Conservation (phyloP, 1,140 invertebrate species). For the Ips nitidus region DNA sequence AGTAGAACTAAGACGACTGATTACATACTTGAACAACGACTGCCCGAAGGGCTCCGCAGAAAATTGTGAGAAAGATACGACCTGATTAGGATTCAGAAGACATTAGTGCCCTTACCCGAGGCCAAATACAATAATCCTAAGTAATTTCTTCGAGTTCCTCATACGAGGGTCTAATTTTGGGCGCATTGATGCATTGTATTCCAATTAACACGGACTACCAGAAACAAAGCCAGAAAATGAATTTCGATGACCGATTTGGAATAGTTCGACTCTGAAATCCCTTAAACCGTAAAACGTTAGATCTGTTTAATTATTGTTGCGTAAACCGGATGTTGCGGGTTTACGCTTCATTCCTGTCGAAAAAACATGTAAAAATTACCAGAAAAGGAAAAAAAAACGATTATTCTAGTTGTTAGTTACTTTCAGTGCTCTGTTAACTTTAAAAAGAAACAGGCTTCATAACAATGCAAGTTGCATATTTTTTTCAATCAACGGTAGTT, state of each 20-base stretch:
- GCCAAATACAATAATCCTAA: slow-evolving; percentile 25
- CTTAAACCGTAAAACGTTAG: slow-evolving; percentile 9
- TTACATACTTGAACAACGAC: slow-evolving; percentile 14
- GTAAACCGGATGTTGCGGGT: slow-evolving; percentile 8
- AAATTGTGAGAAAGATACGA: slow-evolving; percentile 29
- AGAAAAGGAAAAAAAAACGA: too few species aligned
- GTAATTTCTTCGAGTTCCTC: slow-evolving; percentile 16
- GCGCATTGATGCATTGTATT: neutral
- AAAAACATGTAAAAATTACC: too few species aligned
- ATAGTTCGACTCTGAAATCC: neutral
- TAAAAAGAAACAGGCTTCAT: too few species aligned
- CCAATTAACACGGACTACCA: neutral
- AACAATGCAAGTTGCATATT: too few species aligned
- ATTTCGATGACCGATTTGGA: slow-evolving; percentile 1
- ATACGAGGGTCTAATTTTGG: slow-evolving; percentile 3
- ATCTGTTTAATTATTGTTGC: slow-evolving; percentile 6
- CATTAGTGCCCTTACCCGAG: slow-evolving; percentile 23
- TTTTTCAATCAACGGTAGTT: too few species aligned
- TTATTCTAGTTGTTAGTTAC: too few species aligned
- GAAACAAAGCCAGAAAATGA: slow-evolving; percentile 3
- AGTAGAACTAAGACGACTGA: neutral
- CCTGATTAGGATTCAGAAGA: slow-evolving; percentile 29
- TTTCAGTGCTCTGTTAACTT: too few species aligned
- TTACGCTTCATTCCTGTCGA: neutral
- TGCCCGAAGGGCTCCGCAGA: slow-evolving; percentile 16